Evolutionary conservation across 2,888 invertebrate genomes (phyloP), one percentile per base, ranked within the genome.

Genomic region (Mamestra brassicae): DNA sequence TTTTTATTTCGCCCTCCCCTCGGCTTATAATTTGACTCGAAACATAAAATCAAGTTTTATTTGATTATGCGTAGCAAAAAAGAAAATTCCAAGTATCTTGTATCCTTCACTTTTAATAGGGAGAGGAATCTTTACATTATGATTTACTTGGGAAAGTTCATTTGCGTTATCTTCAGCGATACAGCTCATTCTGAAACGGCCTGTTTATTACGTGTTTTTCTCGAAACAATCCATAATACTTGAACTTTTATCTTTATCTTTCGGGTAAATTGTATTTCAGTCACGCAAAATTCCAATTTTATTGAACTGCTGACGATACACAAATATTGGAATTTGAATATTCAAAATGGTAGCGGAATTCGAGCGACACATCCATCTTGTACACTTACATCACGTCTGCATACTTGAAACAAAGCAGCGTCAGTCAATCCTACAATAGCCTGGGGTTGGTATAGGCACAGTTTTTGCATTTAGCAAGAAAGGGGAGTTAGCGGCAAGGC

Each of bases 1-100:
- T 95, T 96, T 96, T 95, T 95, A 95, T 96, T 96, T 94, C 92
- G 89, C 93, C 94, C 94, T 94, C 95, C 95, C 94, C 94, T 95
- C 91, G 92, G 94, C 95, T 96, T 96, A 95, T 96, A 96, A 96
- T 96, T 96, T 96, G 95, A 95, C 95, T 96, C 91, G 94, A 95
- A 96, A 96, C 95, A 96, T 96, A 96, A 96, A 96, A 96, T 96
- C 95, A 95, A 95, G 95, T 96, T 96, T 95, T 95, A 96, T 96
- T 96, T 95, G 94, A 96, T 96, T 95, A 95, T 92, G 90, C 93
- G 93, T 91, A 93, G 91, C 92, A 93, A 94, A 93, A 87, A 93
- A 92, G 92, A 93, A 94, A 94, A 91, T 89, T 90, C 89, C 83
- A 90, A 93, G 94, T 92, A 92, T 93, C 92, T 94, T 92, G 91